These are phyloP conservation scores for Bradypodion pumilum DNA, from an alignment of 2,797 vertebrate genomes.

Conservation along the genomic window DNA sequence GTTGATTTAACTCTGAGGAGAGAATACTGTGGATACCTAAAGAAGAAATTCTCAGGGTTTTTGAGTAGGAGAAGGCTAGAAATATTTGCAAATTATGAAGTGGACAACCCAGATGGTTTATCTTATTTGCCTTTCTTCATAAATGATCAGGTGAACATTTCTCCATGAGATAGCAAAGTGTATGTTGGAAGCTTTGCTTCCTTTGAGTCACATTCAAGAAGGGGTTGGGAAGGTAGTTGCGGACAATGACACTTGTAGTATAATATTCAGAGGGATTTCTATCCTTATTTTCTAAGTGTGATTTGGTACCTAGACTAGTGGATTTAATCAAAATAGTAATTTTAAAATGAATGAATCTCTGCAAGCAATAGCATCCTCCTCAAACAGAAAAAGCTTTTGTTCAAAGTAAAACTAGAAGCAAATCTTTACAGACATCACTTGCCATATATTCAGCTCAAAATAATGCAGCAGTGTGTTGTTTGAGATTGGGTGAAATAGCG, in stretches of 20 bases:
- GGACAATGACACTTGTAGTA: not conserved
- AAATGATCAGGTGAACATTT: not conserved
- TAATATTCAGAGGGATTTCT: no score
- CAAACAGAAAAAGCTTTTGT: not conserved
- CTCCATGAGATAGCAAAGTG: not conserved
- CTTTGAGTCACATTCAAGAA: not conserved
- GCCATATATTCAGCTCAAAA: slow-evolving; percentile 22
- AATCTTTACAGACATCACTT: not conserved
- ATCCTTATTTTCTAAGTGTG: no score
- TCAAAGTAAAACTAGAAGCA: not conserved
- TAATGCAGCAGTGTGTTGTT: slow-evolving; percentile 27
- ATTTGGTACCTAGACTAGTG: no score
- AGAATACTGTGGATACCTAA: not conserved
- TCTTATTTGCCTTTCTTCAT: not conserved
- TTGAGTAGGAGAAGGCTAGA: not conserved
- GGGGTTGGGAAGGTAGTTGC: not conserved
- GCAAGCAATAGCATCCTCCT: not conserved
- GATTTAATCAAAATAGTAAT: no score
- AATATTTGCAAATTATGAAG: not conserved
- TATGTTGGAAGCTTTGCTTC: not conserved
- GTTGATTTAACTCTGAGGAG: not conserved
- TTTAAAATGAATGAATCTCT: not conserved
- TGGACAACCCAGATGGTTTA: not conserved
- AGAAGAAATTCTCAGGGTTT: not conserved
- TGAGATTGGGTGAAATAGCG: slow-evolving; percentile 35